These are phyloP conservation scores for Hydrotaea diabolus DNA, from an alignment of 2,888 invertebrate species.

Conservation along the genomic window DNA sequence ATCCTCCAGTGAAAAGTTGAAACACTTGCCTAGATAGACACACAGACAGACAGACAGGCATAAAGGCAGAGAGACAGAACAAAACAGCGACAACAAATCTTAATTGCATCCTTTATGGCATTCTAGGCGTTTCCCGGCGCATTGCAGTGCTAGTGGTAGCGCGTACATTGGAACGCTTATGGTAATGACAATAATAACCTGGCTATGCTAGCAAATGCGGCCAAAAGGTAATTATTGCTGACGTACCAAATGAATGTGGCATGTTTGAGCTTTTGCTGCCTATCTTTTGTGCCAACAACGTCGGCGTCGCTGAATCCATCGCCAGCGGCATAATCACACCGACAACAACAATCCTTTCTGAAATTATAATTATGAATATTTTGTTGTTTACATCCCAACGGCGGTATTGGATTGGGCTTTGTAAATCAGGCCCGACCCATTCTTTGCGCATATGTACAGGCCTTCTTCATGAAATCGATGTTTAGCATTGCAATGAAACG, in stretches of 20 bases:
- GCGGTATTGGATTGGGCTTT: too few relatives aligned
- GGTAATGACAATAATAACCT: background rate
- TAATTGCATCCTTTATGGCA: constrained; percentile 33
- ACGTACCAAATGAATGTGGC: background rate
- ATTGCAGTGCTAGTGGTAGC: constrained; percentile 7
- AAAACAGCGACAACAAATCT: background rate
- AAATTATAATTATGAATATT: constrained; percentile 2
- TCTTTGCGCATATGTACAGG: too few relatives aligned
- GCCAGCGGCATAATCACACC: background rate
- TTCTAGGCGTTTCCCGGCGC: constrained; percentile 25
- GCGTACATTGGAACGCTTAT: background rate
- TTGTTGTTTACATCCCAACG: background rate
- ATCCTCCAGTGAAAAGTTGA: background rate
- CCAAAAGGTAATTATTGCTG: background rate
- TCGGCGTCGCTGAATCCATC: background rate
- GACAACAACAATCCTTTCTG: background rate
- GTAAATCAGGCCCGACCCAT: too few relatives aligned
- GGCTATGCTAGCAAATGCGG: background rate
- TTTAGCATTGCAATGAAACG: too few relatives aligned
- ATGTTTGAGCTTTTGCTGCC: background rate
- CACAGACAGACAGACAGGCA: background rate
- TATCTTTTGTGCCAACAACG: background rate
- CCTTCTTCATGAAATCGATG: too few relatives aligned
- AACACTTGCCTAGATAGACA: background rate
- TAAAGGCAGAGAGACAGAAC: background rate